Percentiles rank a stretch among this genome's conserved stretches.
phyloP scores from a whole-genome alignment of 1,140 invertebrate species.

The Drosophila obscura region DNA sequence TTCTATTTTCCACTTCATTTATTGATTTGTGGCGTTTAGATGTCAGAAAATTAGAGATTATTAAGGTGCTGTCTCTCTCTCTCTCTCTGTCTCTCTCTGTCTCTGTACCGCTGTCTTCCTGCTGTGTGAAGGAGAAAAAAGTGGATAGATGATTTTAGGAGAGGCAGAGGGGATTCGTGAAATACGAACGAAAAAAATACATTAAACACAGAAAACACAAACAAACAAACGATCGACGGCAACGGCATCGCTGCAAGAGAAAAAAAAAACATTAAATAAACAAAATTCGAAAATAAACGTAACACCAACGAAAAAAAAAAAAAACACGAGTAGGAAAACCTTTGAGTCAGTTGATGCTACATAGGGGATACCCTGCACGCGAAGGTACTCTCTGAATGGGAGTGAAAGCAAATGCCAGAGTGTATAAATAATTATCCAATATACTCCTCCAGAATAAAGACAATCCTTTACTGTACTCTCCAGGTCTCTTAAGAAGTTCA shows the following conservation, averaged over 20 bases:
- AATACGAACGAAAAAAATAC: constrained; percentile 14
- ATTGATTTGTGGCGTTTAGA: constrained; percentile 63
- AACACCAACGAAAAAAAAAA: constrained; percentile 62
- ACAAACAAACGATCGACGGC: constrained; percentile 35
- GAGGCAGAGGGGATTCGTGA: constrained; percentile 3
- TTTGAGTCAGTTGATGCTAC: not conserved
- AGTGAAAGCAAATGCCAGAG: too few species aligned
- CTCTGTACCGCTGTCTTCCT: too few species aligned
- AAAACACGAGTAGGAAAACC: constrained; percentile 45
- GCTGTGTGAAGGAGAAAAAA: too few species aligned
- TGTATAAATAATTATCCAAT: too few species aligned
- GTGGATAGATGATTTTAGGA: too few species aligned
- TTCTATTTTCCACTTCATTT: constrained; percentile 67
- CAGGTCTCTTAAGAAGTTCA: too few species aligned
- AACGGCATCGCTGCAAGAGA: constrained; percentile 43
- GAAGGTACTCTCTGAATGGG: not conserved
- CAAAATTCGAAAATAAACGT: constrained; percentile 73
- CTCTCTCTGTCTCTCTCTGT: too few species aligned
- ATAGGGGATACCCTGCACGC: constrained; percentile 12
- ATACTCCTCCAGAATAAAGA: too few species aligned
- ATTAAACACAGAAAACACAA: constrained; percentile 49
- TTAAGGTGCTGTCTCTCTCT: constrained; percentile 41
- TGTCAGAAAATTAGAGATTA: constrained; percentile 64
- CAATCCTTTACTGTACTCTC: too few species aligned
- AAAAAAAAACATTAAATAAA: constrained; percentile 75